Percentiles rank a stretch among this genome's conserved stretches.
Conservation (phyloP, 2,797 vertebrate species). For the Steatocranus sp. region DNA sequence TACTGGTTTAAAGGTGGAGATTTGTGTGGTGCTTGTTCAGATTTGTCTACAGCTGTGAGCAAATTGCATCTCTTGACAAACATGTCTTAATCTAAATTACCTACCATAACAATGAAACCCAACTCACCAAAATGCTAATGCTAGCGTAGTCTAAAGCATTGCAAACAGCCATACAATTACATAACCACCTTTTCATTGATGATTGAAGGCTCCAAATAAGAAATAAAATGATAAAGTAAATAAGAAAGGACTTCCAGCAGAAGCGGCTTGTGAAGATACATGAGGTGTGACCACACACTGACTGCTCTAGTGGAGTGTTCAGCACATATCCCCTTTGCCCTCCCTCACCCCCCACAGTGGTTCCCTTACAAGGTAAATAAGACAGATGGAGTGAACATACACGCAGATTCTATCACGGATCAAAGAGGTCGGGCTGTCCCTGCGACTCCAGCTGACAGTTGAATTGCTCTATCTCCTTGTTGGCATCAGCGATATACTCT, state of each 20-base stretch:
- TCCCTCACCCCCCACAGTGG: slow-evolving; percentile 9
- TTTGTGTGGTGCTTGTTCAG: slow-evolving; percentile 2
- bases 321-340: not conserved
- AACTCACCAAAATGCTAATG: not conserved
- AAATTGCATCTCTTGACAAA: slow-evolving; percentile 25
- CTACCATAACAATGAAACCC: not conserved
- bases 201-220: slow-evolving; percentile 7
- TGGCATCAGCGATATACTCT: slow-evolving; percentile 88
- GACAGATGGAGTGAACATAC: slow-evolving; percentile 35
- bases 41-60: slow-evolving; percentile 20
- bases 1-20: not conserved
- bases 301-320: slow-evolving; percentile 19
- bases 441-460: slow-evolving; percentile 90
- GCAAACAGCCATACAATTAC: not conserved
- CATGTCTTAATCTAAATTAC: not conserved
- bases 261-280: not conserved
- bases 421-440: slow-evolving; percentile 87
- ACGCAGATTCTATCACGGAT: slow-evolving; percentile 58
- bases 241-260: not conserved
- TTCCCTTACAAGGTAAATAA: slow-evolving; percentile 3
- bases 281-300: slow-evolving; percentile 17
- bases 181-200: not conserved
- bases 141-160: not conserved
- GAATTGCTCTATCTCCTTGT: slow-evolving; percentile 89
- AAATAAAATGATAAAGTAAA: slow-evolving; percentile 8